Percentiles rank a stretch among this genome's conserved stretches.
These are phyloP conservation scores for Adoxophyes honmai DNA, from an alignment of 1,140 invertebrate species.

Conservation along the genomic window DNA sequence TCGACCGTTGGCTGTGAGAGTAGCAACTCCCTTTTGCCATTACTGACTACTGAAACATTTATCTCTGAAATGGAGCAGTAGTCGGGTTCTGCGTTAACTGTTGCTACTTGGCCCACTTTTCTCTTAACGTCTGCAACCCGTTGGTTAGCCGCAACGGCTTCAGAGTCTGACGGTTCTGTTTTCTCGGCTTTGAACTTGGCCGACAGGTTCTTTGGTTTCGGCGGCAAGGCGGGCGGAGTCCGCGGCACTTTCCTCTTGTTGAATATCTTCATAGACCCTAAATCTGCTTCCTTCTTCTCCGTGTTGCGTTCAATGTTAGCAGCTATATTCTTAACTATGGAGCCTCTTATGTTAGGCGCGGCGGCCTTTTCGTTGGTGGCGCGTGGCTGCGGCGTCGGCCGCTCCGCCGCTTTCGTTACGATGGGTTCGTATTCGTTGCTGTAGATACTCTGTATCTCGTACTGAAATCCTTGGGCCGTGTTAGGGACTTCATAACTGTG, in stretches of 20 bases:
- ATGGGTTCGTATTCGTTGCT: constrained; percentile 81
- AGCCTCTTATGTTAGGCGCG: constrained; percentile 63
- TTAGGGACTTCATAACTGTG: constrained; percentile 75
- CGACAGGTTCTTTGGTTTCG: constrained; percentile 82
- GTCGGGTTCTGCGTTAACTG: constrained; percentile 77
- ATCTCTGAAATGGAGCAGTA: constrained; percentile 82
- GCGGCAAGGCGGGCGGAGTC: constrained; percentile 83
- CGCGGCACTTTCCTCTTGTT: constrained; percentile 78
- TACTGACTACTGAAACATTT: constrained; percentile 79
- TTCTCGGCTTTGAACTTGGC: constrained; percentile 79
- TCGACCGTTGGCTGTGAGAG: constrained; percentile 73
- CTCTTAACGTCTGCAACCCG: constrained; percentile 79
- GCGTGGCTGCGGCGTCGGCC: constrained; percentile 50
- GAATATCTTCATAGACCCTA: constrained; percentile 66
- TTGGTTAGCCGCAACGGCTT: constrained; percentile 81
- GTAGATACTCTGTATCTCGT: constrained; percentile 80
- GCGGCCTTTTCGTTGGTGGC: constrained; percentile 40
- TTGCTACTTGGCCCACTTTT: constrained; percentile 71
- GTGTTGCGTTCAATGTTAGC: constrained; percentile 79
- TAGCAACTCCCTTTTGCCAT: constrained; percentile 72
- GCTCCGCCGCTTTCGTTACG: constrained; percentile 73
- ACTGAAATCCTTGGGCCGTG: constrained; percentile 73
- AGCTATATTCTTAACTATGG: constrained; percentile 77
- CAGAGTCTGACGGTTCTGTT: constrained; percentile 76
- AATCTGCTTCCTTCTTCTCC: constrained; percentile 53